Evolutionary conservation across 1,140 invertebrate genomes (phyloP).

Genomic region (Habropoda laboriosa): DNA sequence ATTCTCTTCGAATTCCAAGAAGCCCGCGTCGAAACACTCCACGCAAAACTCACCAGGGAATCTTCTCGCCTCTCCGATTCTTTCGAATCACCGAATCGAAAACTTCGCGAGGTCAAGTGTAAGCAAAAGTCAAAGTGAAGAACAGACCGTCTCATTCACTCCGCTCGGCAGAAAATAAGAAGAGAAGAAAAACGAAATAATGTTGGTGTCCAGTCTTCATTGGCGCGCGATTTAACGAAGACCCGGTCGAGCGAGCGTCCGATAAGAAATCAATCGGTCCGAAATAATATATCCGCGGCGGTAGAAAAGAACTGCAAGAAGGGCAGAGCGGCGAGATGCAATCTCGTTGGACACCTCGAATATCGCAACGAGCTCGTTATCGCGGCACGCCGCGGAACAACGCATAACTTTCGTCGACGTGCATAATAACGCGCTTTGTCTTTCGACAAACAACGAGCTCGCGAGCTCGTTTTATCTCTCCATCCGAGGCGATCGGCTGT

Average conservation of each 20-base stretch:
- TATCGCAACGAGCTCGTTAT: conserved; percentile 39
- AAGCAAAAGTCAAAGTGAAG: not conserved
- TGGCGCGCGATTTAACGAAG: not conserved
- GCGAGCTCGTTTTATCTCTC: conserved; percentile 38
- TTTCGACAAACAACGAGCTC: conserved; percentile 44
- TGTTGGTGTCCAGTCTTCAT: not conserved
- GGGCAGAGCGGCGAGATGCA: conserved; percentile 29
- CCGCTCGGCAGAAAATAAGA: too few relatives aligned
- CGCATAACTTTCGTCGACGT: conserved; percentile 48
- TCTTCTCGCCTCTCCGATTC: too few relatives aligned
- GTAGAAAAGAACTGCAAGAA: not conserved
- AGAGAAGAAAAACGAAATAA: not conserved
- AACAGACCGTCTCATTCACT: not conserved
- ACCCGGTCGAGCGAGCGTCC: too few relatives aligned
- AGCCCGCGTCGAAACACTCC: too few relatives aligned
- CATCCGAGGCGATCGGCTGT: conserved; percentile 1
- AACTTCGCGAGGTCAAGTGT: not conserved
- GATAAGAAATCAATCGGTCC: conserved; percentile 30
- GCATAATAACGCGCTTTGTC: conserved; percentile 58
- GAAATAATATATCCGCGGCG: not conserved
- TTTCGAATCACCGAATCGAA: not conserved
- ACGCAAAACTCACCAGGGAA: too few relatives aligned
- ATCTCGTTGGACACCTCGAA: conserved; percentile 36
- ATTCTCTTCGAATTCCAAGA: too few relatives aligned
- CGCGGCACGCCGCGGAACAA: conserved; percentile 16